Conservation (phyloP, 1,140 invertebrate genomes). For the Hypsibius dujardini region DNA sequence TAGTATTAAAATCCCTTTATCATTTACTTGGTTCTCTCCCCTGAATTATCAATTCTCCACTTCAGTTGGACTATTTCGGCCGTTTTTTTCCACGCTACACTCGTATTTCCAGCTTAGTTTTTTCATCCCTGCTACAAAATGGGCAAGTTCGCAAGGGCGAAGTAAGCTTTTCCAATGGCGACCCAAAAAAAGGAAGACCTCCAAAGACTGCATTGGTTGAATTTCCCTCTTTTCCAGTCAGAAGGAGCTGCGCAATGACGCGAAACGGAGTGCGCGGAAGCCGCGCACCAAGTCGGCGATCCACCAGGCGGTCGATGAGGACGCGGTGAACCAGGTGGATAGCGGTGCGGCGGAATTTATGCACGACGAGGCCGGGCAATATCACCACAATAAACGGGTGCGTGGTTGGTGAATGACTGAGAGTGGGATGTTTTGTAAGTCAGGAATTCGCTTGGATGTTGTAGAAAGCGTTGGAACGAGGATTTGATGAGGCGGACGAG, state of each 20-base stretch:
- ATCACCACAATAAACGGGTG: neutral
- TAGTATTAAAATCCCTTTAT: too few relatives aligned
- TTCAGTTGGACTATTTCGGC: too few relatives aligned
- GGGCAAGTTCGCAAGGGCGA: conserved; percentile 8
- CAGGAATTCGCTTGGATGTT: too few relatives aligned
- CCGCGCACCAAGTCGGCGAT: neutral
- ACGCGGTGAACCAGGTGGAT: neutral
- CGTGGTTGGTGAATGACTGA: too few relatives aligned
- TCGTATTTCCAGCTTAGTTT: too few relatives aligned
- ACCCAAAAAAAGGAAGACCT: too few relatives aligned
- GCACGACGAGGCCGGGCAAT: conserved; percentile 2
- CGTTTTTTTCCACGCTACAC: too few relatives aligned
- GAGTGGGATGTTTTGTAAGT: too few relatives aligned
- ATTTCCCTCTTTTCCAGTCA: neutral
- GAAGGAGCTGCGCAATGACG: conserved; percentile 8
- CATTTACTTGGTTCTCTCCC: too few relatives aligned
- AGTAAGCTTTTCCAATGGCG: neutral
- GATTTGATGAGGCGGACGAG: neutral
- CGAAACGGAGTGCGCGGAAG: neutral
- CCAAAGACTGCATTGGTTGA: neutral
- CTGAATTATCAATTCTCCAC: too few relatives aligned
- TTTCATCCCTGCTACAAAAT: neutral
- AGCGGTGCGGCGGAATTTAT: neutral
- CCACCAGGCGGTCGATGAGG: neutral
- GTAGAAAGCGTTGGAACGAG: too few relatives aligned